phyloP scores from a whole-genome alignment of 2,113 vertebrate species.

The Dinomys branickii region DNA sequence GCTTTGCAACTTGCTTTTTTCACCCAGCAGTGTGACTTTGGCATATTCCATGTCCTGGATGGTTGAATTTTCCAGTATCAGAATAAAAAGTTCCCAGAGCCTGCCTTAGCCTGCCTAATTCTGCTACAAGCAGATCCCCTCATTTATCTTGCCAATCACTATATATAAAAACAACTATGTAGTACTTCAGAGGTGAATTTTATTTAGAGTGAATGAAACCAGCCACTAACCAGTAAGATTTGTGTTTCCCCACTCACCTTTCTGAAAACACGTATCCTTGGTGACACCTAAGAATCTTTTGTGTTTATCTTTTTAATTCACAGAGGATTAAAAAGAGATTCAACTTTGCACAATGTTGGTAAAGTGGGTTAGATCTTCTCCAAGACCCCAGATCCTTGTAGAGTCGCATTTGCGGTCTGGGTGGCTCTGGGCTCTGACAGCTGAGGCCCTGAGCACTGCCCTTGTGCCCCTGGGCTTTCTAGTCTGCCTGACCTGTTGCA shows the following conservation, averaged over 20 bases:
- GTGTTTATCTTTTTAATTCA: neutral
- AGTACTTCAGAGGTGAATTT: slow-evolving; percentile 14
- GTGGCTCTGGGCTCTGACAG: fast-evolving
- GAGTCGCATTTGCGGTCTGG: neutral
- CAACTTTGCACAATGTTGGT: neutral
- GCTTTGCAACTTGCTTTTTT: neutral
- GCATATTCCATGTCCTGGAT: neutral
- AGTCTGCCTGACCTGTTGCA: neutral
- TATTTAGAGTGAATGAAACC: neutral
- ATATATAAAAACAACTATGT: neutral
- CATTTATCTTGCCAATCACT: neutral
- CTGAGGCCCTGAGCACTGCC: neutral
- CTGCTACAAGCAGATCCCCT: neutral
- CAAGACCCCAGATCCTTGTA: neutral
- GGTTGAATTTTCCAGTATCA: neutral
- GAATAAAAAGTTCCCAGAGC: neutral
- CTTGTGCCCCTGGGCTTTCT: neutral
- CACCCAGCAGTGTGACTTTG: neutral
- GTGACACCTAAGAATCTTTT: neutral
- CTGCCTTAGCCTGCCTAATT: neutral
- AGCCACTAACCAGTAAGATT: neutral
- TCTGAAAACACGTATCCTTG: neutral
- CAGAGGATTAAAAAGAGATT: neutral
- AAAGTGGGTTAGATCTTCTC: neutral
- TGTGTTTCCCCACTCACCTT: neutral